Conservation (phyloP, 2,797 vertebrate genomes). For the Naso thynnoides region DNA sequence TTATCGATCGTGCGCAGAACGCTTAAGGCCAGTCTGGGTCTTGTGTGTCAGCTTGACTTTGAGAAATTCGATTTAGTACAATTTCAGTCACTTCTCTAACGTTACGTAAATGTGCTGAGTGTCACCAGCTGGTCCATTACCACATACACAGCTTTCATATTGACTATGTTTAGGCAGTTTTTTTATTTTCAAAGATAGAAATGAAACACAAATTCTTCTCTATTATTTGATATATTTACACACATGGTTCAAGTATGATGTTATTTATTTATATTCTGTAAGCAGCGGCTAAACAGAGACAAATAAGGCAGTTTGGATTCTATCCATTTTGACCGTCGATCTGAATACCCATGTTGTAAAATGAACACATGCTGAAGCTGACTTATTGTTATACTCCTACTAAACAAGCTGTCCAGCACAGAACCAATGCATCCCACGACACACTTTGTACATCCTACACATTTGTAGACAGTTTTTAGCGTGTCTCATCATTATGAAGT, state of each 20-base stretch:
- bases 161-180: too few relatives aligned
- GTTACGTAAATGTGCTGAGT: too few relatives aligned
- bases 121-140: not conserved
- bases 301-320: not conserved
- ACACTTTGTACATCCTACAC: not conserved
- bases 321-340: not conserved
- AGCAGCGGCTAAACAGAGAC: not conserved
- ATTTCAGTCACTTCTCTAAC: too few relatives aligned
- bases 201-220: not conserved
- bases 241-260: not conserved
- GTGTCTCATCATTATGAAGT: not conserved
- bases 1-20: too few relatives aligned
- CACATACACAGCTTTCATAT: not conserved
- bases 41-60: too few relatives aligned
- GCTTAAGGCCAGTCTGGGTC: too few relatives aligned
- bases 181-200: not conserved
- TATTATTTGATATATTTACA: not conserved
- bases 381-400: not conserved
- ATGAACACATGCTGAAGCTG: not conserved
- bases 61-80: too few relatives aligned
- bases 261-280: not conserved
- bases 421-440: not conserved
- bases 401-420: not conserved
- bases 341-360: not conserved
- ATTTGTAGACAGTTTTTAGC: not conserved